Evolutionary conservation across 2,888 invertebrate genomes (phyloP).

Genomic region (Seira sanloemensis): DNA sequence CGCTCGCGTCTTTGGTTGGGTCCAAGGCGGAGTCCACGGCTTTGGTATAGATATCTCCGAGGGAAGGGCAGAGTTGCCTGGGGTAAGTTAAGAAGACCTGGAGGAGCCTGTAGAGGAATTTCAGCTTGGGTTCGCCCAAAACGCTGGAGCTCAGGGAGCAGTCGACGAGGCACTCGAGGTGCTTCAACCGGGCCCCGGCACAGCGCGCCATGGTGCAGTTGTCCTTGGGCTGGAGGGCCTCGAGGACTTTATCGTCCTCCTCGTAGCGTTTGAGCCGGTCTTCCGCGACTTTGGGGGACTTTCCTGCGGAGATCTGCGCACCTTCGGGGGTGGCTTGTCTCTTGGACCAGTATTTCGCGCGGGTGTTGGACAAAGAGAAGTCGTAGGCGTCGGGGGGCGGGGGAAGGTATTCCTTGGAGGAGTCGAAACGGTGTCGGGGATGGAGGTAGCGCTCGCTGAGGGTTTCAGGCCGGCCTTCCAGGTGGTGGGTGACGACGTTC

Average conservation of each 20-base stretch:
- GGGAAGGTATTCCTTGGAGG: too few relatives aligned
- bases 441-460: too few relatives aligned
- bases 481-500: too few relatives aligned
- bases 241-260: conserved; percentile 7
- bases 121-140: not conserved
- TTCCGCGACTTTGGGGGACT: not conserved
- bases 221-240: not conserved
- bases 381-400: too few relatives aligned
- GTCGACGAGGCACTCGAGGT: conserved; percentile 29
- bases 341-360: conserved; percentile 24
- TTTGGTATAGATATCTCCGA: conserved; percentile 33
- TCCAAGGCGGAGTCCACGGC: not conserved
- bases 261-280: not conserved
- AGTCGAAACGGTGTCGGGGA: not conserved
- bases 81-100: conserved; percentile 17
- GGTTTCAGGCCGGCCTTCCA: too few relatives aligned
- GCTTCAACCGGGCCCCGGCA: not conserved
- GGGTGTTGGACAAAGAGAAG: too few relatives aligned
- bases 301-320: not conserved
- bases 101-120: conserved; percentile 33
- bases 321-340: not conserved
- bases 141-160: conserved; percentile 26
- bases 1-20: too few relatives aligned
- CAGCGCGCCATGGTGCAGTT: conserved; percentile 23
- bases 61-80: conserved; percentile 31